Evolutionary conservation across 2,113 vertebrate genomes (phyloP).

Genomic region (Psettodes erumei): DNA sequence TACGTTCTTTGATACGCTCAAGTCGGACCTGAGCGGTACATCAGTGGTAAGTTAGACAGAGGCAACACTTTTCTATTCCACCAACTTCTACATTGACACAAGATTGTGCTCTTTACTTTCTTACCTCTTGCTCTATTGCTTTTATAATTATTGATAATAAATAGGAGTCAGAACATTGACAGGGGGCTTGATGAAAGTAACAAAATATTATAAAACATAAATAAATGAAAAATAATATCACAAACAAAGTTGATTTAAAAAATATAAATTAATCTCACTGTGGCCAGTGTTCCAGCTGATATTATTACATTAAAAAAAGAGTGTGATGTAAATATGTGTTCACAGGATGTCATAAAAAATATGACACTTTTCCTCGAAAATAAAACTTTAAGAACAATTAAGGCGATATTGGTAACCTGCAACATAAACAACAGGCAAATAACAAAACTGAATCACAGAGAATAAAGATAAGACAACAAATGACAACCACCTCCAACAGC

Average conservation of each 20-base stretch:
- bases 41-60: slow-evolving; percentile 71
- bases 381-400: slow-evolving; percentile 89
- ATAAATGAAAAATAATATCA: slow-evolving; percentile 69
- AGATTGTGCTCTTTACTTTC: slow-evolving; percentile 91
- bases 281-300: slow-evolving; percentile 65
- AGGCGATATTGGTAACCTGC: slow-evolving; percentile 86
- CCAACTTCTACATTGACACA: slow-evolving; percentile 78
- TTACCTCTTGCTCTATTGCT: slow-evolving; percentile 91
- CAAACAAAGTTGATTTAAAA: slow-evolving; percentile 71
- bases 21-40: slow-evolving; percentile 52
- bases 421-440: slow-evolving; percentile 80
- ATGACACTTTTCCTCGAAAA: slow-evolving; percentile 72
- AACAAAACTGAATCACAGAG: slow-evolving; percentile 44
- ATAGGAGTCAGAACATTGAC: slow-evolving; percentile 55
- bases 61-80: slow-evolving; percentile 84
- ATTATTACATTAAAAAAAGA: slow-evolving; percentile 67
- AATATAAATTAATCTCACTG: slow-evolving; percentile 79
- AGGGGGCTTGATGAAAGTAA: slow-evolving; percentile 35
- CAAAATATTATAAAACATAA: slow-evolving; percentile 79
- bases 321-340: slow-evolving; percentile 53
- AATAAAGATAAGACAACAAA: slow-evolving; percentile 32
- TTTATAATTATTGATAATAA: slow-evolving; percentile 87
- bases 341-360: slow-evolving; percentile 63
- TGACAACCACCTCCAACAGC: slow-evolving; percentile 29
- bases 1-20: slow-evolving; percentile 33